These are phyloP conservation scores for Lasioglossum calceatum DNA, from an alignment of 2,888 invertebrate species.

Conservation along the genomic window DNA sequence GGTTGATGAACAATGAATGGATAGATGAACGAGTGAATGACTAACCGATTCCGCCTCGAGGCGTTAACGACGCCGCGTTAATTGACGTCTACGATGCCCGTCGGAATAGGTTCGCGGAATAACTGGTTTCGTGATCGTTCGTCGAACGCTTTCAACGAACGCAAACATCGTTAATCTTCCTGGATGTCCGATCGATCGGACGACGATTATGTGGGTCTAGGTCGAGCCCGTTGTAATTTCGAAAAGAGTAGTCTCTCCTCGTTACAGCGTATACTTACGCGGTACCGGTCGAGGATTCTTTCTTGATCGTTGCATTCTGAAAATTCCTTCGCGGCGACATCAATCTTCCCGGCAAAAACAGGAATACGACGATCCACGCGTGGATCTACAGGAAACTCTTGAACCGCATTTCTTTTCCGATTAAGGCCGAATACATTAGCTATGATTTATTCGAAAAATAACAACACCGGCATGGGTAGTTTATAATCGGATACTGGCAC, in stretches of 20 bases:
- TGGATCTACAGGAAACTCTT: background rate
- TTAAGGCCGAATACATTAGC: slow-evolving; percentile 10
- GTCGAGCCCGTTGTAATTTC: background rate
- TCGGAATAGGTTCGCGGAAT: slow-evolving; percentile 43
- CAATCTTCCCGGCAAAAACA: background rate
- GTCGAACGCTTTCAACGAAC: slow-evolving; percentile 28
- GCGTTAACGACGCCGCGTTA: slow-evolving; percentile 56
- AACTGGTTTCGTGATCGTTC: slow-evolving; percentile 37
- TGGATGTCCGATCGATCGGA: background rate
- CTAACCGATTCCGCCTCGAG: slow-evolving; percentile 44
- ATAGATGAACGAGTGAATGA: slow-evolving; percentile 52
- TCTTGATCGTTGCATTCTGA: background rate
- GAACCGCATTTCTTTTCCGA: slow-evolving; percentile 8
- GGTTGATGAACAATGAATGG: slow-evolving; percentile 51
- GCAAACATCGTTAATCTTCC: slow-evolving; percentile 31
- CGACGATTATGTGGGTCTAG: background rate
- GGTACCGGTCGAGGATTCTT: background rate
- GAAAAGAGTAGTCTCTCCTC: background rate
- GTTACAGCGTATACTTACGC: background rate
- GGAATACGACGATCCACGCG: background rate
- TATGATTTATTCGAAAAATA: background rate
- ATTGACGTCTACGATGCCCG: slow-evolving; percentile 10
- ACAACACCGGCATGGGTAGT: background rate
- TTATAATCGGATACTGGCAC: background rate
- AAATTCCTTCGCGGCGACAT: slow-evolving; percentile 8